phyloP scores from a whole-genome alignment of 2,888 invertebrate genomes.

The Anaspis maculata region DNA sequence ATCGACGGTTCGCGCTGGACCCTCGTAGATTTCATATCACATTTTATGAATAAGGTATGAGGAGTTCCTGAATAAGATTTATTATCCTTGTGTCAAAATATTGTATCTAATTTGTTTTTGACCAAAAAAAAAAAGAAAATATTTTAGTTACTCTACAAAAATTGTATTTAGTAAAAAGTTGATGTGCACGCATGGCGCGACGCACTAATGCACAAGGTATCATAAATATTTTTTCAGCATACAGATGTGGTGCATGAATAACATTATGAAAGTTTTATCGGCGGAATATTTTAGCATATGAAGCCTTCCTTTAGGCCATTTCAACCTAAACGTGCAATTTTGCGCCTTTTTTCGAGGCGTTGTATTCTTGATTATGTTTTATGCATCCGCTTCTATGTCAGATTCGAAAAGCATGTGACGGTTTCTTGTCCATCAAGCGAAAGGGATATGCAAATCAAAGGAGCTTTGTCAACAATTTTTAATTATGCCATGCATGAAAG shows the following conservation, averaged over 20 bases:
- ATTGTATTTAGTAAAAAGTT: too few species aligned
- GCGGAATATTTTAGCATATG: conserved; percentile 10
- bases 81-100: conserved; percentile 30
- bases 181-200: too few species aligned
- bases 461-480: too few species aligned
- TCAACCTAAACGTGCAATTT: conserved; percentile 3
- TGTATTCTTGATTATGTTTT: conserved; percentile 1
- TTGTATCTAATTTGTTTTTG: conserved; percentile 32
- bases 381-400: conserved; percentile 1
- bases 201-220: too few species aligned
- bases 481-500: too few species aligned
- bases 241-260: too few species aligned
- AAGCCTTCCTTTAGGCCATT: conserved; percentile 3
- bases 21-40: conserved; percentile 30
- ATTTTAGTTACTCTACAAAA: too few species aligned
- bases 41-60: conserved; percentile 31
- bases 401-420: too few species aligned
- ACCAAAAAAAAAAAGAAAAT: too few species aligned
- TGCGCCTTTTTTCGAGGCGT: not conserved
- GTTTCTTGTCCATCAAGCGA: too few species aligned
- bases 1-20: conserved; percentile 15
- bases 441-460: too few species aligned
- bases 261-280: conserved; percentile 3
- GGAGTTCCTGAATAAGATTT: conserved; percentile 30
- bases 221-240: too few species aligned